Evolutionary conservation across 2,113 vertebrate genomes (phyloP).

Genomic region (Platysteira castanea): DNA sequence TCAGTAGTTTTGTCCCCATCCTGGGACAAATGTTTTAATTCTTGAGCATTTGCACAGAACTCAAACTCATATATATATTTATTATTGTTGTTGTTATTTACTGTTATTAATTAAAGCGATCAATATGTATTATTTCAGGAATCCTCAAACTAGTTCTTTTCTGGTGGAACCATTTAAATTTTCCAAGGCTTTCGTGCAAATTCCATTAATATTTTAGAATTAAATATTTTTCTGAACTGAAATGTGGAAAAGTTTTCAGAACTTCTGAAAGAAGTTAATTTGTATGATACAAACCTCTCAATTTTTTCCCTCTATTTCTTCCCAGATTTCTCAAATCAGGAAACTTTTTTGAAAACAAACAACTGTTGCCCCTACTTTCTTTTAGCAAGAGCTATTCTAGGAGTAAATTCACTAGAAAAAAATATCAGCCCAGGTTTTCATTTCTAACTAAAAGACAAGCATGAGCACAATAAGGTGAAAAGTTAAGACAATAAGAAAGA

Average conservation of each 20-base stretch:
- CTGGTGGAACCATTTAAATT: neutral
- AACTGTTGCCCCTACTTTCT: accelerated
- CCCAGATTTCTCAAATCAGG: neutral
- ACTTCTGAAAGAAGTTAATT: neutral
- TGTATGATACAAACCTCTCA: neutral
- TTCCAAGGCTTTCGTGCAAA: neutral
- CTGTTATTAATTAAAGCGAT: neutral
- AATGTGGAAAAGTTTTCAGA: neutral
- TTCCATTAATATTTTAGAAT: neutral
- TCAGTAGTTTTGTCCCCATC: neutral
- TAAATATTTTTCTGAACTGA: neutral
- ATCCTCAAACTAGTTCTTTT: neutral
- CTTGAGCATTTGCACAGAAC: neutral
- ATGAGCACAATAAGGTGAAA: neutral
- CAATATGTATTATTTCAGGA: neutral
- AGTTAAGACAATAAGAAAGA: neutral
- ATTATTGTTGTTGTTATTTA: neutral
- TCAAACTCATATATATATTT: neutral
- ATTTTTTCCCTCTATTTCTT: neutral
- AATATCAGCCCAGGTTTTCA: neutral
- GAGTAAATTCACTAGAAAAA: neutral
- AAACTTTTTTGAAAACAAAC: neutral
- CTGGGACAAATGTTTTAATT: accelerated
- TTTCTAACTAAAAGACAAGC: neutral
- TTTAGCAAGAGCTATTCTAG: neutral